Percentiles rank a stretch among this genome's conserved stretches.
Conservation (phyloP, 2,888 invertebrate genomes). For the Epinotia ramella region DNA sequence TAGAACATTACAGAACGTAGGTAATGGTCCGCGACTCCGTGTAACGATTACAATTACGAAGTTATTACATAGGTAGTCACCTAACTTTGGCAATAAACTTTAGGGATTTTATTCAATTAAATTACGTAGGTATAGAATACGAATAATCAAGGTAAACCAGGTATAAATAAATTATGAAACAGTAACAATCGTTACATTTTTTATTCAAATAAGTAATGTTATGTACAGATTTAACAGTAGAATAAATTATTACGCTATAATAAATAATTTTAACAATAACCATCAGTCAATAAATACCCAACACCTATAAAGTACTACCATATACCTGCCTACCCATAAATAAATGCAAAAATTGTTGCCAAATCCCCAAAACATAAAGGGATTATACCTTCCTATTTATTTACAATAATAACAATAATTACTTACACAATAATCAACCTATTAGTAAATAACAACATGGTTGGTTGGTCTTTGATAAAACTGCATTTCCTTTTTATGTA, state of each 20-base stretch:
- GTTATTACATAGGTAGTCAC: too few relatives aligned
- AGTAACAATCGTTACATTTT: neutral
- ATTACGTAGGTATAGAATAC: too few relatives aligned
- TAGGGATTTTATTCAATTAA: too few relatives aligned
- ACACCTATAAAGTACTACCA: neutral
- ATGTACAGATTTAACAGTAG: slow-evolving; percentile 38
- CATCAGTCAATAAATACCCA: slow-evolving; percentile 34
- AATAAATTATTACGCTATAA: slow-evolving; percentile 38
- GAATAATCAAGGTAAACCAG: too few relatives aligned
- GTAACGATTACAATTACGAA: too few relatives aligned
- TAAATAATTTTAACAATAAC: slow-evolving; percentile 27
- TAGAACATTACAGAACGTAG: too few relatives aligned
- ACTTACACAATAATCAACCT: slow-evolving; percentile 2
- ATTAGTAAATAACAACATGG: neutral
- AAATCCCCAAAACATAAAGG: neutral
- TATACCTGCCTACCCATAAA: neutral
- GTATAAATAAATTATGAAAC: neutral
- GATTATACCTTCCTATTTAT: slow-evolving; percentile 29
- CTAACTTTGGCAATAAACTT: too few relatives aligned
- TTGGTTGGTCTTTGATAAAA: too few relatives aligned
- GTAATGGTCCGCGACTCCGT: too few relatives aligned
- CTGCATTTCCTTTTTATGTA: too few relatives aligned
- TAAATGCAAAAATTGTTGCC: slow-evolving; percentile 12
- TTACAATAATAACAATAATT: slow-evolving; percentile 47
- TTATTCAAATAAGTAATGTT: slow-evolving; percentile 22